These are phyloP conservation scores for Ophion slaviceki DNA, from an alignment of 2,888 invertebrate genomes.

Conservation along the genomic window DNA sequence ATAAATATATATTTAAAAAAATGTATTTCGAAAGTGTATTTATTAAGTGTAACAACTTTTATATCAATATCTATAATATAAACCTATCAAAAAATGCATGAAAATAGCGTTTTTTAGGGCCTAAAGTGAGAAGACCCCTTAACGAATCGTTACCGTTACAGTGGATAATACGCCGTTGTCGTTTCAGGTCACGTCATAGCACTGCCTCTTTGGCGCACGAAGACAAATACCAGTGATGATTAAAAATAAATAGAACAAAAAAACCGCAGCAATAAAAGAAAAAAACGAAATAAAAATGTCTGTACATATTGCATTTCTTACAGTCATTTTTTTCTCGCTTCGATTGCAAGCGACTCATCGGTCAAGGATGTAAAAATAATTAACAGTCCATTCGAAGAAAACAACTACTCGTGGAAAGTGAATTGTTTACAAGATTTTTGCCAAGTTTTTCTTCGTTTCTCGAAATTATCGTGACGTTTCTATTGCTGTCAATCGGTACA, in stretches of 20 bases:
- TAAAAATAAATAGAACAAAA: constrained; percentile 27
- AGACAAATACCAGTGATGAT: constrained; percentile 50
- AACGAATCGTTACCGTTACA: background rate
- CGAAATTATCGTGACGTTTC: background rate
- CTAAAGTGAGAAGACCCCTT: too few relatives aligned
- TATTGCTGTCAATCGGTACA: constrained; percentile 1
- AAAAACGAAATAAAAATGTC: background rate
- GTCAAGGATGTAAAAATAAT: constrained; percentile 14
- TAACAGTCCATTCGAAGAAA: too few relatives aligned
- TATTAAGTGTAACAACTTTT: too few relatives aligned
- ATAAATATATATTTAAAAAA: too few relatives aligned
- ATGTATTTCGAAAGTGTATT: too few relatives aligned
- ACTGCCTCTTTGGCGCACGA: constrained; percentile 72
- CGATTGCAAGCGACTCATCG: constrained; percentile 10
- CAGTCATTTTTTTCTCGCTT: background rate
- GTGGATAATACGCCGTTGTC: constrained; percentile 65
- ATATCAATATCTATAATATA: too few relatives aligned
- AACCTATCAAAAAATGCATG: too few relatives aligned
- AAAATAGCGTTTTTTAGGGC: too few relatives aligned
- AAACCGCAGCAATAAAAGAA: background rate
- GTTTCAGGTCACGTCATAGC: constrained; percentile 81
- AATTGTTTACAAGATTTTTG: background rate
- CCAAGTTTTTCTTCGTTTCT: background rate
- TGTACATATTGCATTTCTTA: background rate
- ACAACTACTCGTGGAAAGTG: too few relatives aligned